A percentile compares a stretch with the other conserved stretches of the same genome.
These are phyloP conservation scores for Capitulum mitella DNA, from an alignment of 2,888 invertebrate species.

Conservation along the genomic window DNA sequence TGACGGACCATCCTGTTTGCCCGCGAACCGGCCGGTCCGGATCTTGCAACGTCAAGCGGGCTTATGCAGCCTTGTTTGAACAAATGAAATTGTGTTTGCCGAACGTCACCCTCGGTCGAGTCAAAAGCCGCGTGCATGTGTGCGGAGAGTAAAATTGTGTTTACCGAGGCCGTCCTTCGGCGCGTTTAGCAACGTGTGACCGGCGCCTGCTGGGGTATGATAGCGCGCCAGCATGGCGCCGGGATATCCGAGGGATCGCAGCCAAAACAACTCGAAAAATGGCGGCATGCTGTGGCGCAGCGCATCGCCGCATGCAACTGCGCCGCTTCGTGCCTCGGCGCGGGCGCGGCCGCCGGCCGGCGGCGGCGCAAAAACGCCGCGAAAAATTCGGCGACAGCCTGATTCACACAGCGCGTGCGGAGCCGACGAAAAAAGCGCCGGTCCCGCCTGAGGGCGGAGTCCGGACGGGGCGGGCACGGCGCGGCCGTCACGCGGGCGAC, in stretches of 20 bases:
- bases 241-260: not conserved
- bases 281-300: not conserved
- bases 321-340: not conserved
- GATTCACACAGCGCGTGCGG: too few species aligned
- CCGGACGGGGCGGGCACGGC: too few species aligned
- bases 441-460: too few species aligned
- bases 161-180: not conserved
- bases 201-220: not conserved
- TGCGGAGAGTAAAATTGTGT: conserved; percentile 12
- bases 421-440: too few species aligned
- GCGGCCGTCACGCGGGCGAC: not conserved
- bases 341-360: not conserved
- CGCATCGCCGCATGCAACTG: too few species aligned
- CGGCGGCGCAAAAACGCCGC: too few species aligned
- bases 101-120: not conserved
- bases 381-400: too few species aligned
- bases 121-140: not conserved
- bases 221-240: not conserved
- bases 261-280: not conserved
- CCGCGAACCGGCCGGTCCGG: not conserved
- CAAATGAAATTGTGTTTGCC: conserved; percentile 12
- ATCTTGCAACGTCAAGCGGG: not conserved
- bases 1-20: too few species aligned
- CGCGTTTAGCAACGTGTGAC: not conserved
- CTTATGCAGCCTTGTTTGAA: not conserved